Evolutionary conservation across 2,113 vertebrate species (phyloP).

Genomic region (Patagioenas fasciata): DNA sequence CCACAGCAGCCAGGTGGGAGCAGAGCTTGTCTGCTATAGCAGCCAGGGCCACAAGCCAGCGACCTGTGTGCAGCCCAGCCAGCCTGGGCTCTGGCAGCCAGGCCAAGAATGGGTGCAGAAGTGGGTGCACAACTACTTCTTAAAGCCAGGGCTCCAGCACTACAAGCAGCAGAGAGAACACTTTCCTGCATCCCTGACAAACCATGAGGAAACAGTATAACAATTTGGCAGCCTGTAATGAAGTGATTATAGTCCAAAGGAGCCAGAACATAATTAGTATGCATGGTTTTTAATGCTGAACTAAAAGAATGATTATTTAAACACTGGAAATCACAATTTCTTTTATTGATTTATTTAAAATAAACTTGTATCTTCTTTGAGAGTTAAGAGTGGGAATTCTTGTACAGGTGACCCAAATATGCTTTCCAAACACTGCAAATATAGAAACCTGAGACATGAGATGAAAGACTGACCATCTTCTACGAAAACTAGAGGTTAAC

Average conservation of each 20-base stretch:
- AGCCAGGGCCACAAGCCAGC: rapidly evolving
- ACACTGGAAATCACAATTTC: neutral
- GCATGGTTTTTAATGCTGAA: neutral
- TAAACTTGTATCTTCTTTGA: neutral
- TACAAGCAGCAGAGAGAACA: rapidly evolving
- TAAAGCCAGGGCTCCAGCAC: neutral
- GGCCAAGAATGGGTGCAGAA: neutral
- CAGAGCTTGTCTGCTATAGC: neutral
- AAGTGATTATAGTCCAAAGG: neutral
- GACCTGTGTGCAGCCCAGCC: neutral
- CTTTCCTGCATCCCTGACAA: neutral
- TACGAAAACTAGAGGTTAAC: neutral
- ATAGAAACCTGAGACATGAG: neutral
- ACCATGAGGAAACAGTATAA: neutral
- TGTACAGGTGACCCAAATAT: neutral
- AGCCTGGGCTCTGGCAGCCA: neutral
- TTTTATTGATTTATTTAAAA: neutral
- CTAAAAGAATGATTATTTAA: constrained; percentile 20
- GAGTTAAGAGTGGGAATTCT: neutral
- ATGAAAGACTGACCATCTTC: neutral
- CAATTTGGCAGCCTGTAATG: neutral
- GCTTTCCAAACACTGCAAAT: neutral
- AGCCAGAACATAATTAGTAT: neutral
- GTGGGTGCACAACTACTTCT: neutral
- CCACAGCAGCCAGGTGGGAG: rapidly evolving